Percentiles rank a stretch among this genome's conserved stretches.
Conservation (phyloP, 2,797 vertebrate species). For the Meriones psammophilus region DNA sequence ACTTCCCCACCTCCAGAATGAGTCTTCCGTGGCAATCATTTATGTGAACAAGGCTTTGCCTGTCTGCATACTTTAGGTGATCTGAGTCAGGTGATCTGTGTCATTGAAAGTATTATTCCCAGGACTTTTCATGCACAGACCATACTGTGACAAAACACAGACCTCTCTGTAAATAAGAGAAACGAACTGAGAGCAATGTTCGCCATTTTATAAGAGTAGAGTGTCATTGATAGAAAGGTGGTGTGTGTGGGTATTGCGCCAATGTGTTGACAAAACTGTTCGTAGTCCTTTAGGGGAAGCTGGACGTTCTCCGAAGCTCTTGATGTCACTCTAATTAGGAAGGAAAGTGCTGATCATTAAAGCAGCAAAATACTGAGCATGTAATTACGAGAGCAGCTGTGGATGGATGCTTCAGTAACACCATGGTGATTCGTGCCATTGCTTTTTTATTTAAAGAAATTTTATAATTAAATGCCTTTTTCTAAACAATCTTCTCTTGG, state of each 20-base stretch:
- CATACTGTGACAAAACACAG: conserved; percentile 72
- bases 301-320: conserved; percentile 76
- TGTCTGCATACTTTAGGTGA: conserved; percentile 72
- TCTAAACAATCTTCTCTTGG: conserved; percentile 82
- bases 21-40: conserved; percentile 56
- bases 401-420: conserved; percentile 83
- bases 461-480: conserved; percentile 89
- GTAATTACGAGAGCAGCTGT: conserved; percentile 78
- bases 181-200: conserved; percentile 57
- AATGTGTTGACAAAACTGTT: conserved; percentile 75
- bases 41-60: conserved; percentile 75
- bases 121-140: conserved; percentile 72
- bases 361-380: conserved; percentile 76
- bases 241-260: conserved; percentile 56
- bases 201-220: conserved; percentile 79
- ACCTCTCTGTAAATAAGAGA: conserved; percentile 76
- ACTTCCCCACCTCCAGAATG: neutral
- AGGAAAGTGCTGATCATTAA: conserved; percentile 76
- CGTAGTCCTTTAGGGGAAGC: conserved; percentile 77
- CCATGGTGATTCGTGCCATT: conserved; percentile 88
- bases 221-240: conserved; percentile 74
- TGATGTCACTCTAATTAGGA: conserved; percentile 82
- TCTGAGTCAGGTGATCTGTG: neutral
- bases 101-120: conserved; percentile 46
- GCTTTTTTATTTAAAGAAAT: conserved; percentile 86